Evolutionary conservation across 2,888 invertebrate genomes (phyloP).

Genomic region (Agrilus mali): DNA sequence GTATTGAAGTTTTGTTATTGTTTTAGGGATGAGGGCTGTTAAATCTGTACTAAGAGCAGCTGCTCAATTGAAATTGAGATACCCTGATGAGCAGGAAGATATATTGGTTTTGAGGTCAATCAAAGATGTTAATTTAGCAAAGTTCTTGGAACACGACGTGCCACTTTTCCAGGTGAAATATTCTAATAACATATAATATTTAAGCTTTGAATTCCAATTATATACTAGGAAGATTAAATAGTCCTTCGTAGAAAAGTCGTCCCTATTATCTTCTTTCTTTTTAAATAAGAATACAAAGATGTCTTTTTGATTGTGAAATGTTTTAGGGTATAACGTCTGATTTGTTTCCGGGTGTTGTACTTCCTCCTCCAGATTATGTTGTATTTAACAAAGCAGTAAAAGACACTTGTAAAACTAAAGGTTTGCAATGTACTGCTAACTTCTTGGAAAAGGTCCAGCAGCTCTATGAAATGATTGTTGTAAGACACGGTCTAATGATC

Average conservation of each 20-base stretch:
- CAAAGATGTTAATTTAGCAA: constrained; percentile 88
- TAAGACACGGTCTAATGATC: constrained; percentile 88
- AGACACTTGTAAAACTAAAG: constrained; percentile 55
- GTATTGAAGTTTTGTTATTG: constrained; percentile 1
- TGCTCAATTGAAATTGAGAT: constrained; percentile 78
- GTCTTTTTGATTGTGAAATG: constrained; percentile 9
- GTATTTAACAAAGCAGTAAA: constrained; percentile 50
- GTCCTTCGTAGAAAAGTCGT: too few species aligned
- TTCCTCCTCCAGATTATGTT: constrained; percentile 71
- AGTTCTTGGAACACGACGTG: constrained; percentile 79
- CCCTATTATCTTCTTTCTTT: too few species aligned
- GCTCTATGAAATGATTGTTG: constrained; percentile 91
- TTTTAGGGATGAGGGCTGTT: constrained; percentile 78
- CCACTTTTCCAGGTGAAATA: constrained; percentile 63
- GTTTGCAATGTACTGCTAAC: constrained; percentile 72
- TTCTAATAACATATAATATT: constrained; percentile 1
- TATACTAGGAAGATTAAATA: background rate
- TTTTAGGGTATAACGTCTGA: constrained; percentile 82
- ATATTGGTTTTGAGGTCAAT: constrained; percentile 79
- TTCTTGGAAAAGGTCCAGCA: constrained; percentile 84
- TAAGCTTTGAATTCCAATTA: background rate
- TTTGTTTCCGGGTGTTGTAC: constrained; percentile 74
- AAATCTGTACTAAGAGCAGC: constrained; percentile 88
- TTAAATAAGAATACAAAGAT: too few species aligned
- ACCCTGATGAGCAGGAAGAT: constrained; percentile 80